Evolutionary conservation across 2,113 vertebrate genomes (phyloP), one percentile per base, ranked within the genome.

Genomic region (Galbula dea): DNA sequence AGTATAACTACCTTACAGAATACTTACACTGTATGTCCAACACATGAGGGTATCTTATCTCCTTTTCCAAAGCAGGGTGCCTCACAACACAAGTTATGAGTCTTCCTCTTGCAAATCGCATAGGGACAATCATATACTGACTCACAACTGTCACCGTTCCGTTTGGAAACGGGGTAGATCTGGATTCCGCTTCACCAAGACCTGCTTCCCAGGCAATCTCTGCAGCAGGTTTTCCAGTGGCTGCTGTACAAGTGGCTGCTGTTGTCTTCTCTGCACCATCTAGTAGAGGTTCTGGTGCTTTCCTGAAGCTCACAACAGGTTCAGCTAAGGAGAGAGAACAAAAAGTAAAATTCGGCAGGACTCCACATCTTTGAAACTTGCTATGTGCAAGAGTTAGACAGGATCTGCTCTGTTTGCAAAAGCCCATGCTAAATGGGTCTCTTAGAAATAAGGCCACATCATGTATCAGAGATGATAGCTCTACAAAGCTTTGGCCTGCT

Each of bases 21-120:
- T 94, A 99, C 99, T 99, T 97, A 99, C 99, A 99, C 54, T 99
- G 98, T 94, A 99, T 97, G 86, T 99, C 98, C 87, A 99, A 94
- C 29, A 95, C 82, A n/a, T 98, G 98, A 48, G 98, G 98, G 23
- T 98, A 98, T 63, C 98, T 97, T 43, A 99, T 97, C 68, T 99
- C 98, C 26, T 98, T 98, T 62, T 98, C 98, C 96, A 99, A 98
- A 63, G 99, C 97, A 11, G 98, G 99, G 95, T 99, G 99, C 80
- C 97, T 98, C 84, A 99, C 99, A 86, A 99, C 94, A 26, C 99
- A 99, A 82, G 98, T 99, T 95, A 99, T 97, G 48, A 74, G 96
- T 80, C 98, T 98, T 93, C 98, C 98, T 97, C 98, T 98, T 80
- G 98, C 98, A 96, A 98, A 98, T 66, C 98, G 98, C 14, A 97